Base-by-base conservation (phyloP, 1,140 invertebrate species). In the Araneus ventricosus region DNA sequence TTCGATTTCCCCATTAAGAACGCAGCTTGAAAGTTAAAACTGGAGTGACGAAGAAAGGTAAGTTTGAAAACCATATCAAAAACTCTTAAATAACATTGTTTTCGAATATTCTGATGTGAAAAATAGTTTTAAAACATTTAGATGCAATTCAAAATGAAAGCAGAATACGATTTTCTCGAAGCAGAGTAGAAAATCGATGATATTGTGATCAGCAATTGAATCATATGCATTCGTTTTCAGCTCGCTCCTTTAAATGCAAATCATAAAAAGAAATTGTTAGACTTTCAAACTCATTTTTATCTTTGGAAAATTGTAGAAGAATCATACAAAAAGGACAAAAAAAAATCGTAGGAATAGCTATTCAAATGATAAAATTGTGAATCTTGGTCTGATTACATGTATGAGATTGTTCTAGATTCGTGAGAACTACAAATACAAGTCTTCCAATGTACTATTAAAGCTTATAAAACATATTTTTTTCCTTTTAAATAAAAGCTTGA, bases 1-100 rank as follows among this genome's bases (percentile, higher is more conserved):
- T 82, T 82, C 80, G 80, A 82, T 82, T 82, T 82, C 37, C n/a
- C 41, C 80, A 82, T 82, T 82, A 82, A 45, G 80, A 45, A 22
- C 8, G 22, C 37, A 41, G 30, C 34, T 34, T 37, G 27, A 75
- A 22, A 75, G 30, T 30, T 20, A 52, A 37, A 75, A 75, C 34
- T 34, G 70, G 4, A 37, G 30, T 17, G 6, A 20, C 30, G 17
- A 75, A 75, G 30, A 4, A 37, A 75, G 30, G 30, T 75, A 37
- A 37, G 30, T 34, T 37, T 34, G 27, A 34, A 75, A 75, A 75
- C 34, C 34, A 22, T 20, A 75, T 34, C 30, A 37, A 75, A 30
- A 75, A 75, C 17, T 20, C 30, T 75, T 20, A 75, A 75, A 75
- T 75, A 75, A 75, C 30, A 34, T 37, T 75, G 20, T 37, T 34